These are phyloP conservation scores for Thamnaconus septentrionalis DNA, from an alignment of 2,113 vertebrate species.

Conservation along the genomic window DNA sequence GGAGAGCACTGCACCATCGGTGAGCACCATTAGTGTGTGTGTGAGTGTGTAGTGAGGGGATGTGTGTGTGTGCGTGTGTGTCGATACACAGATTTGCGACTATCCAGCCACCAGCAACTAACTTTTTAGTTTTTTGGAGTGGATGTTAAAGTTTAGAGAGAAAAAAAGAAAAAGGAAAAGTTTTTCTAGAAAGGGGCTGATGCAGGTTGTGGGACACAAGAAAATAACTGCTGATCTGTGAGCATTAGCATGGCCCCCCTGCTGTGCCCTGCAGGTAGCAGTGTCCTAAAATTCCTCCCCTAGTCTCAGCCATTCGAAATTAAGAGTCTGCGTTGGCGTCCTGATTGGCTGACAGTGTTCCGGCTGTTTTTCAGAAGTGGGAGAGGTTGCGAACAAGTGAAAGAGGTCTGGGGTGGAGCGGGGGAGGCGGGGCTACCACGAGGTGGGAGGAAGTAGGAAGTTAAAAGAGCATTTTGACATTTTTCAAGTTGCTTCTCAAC, in stretches of 20 bases:
- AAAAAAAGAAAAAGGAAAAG: conserved; percentile 39
- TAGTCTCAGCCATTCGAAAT: no score
- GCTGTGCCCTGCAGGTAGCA: no score
- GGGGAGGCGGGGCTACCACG: conserved; percentile 8
- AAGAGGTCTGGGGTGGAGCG: no score
- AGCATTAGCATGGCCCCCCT: no score
- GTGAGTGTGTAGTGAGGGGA: conserved; percentile 17
- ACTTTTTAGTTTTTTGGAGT: conserved; percentile 46
- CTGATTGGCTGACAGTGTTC: no score
- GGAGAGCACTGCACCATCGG: conserved; percentile 99
- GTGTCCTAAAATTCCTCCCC: no score
- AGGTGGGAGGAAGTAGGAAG: conserved; percentile 43
- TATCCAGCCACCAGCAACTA: background rate
- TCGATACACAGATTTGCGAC: conserved; percentile 3
- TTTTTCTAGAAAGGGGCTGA: conserved; percentile 23
- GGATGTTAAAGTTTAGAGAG: conserved; percentile 38
- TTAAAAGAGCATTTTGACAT: conserved; percentile 55
- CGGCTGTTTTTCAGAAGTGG: no score
- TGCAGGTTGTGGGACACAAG: background rate
- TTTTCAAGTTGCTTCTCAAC: conserved; percentile 60
- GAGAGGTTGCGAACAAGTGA: no score
- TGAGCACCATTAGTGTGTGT: conserved; percentile 69
- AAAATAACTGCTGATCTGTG: no score
- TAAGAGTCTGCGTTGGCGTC: no score
- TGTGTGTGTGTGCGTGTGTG: conserved; percentile 37